These are phyloP conservation scores for Thunnus maccoyii DNA, from an alignment of 2,113 vertebrate species.

Conservation along the genomic window DNA sequence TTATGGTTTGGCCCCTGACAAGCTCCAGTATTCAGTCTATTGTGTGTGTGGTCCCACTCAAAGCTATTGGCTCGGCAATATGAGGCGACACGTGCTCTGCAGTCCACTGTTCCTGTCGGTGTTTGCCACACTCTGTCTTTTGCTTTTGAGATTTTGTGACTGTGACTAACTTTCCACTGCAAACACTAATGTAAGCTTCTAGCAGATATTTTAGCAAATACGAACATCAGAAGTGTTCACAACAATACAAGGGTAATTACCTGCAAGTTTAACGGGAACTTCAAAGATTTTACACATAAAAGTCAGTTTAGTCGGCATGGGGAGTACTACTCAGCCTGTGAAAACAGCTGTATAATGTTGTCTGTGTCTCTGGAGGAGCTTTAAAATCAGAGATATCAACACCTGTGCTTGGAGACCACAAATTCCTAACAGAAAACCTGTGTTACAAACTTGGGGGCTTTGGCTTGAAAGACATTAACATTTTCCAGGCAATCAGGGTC, in stretches of 20 bases:
- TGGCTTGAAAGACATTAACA: too few relatives aligned
- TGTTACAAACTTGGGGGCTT: too few relatives aligned
- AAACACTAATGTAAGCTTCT: background rate
- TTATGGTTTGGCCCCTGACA: conserved; percentile 52
- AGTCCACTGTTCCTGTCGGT: background rate
- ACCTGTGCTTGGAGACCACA: too few relatives aligned
- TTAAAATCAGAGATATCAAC: too few relatives aligned
- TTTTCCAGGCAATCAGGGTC: too few relatives aligned
- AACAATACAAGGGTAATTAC: background rate
- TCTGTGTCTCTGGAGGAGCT: too few relatives aligned
- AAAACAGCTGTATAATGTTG: too few relatives aligned
- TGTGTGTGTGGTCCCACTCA: conserved; percentile 60
- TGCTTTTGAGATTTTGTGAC: background rate
- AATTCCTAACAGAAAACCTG: too few relatives aligned
- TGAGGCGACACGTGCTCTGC: conserved; percentile 31
- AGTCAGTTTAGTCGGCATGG: too few relatives aligned
- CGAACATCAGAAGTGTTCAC: background rate
- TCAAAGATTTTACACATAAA: background rate
- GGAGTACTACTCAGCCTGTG: too few relatives aligned
- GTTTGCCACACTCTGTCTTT: background rate
- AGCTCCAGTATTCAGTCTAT: conserved; percentile 44
- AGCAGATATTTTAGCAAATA: background rate
- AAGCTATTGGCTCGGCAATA: conserved; percentile 34
- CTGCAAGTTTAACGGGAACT: background rate
- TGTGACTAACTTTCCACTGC: background rate